phyloP scores from a whole-genome alignment of 2,113 vertebrate species.

The Lepidothrix coronata region DNA sequence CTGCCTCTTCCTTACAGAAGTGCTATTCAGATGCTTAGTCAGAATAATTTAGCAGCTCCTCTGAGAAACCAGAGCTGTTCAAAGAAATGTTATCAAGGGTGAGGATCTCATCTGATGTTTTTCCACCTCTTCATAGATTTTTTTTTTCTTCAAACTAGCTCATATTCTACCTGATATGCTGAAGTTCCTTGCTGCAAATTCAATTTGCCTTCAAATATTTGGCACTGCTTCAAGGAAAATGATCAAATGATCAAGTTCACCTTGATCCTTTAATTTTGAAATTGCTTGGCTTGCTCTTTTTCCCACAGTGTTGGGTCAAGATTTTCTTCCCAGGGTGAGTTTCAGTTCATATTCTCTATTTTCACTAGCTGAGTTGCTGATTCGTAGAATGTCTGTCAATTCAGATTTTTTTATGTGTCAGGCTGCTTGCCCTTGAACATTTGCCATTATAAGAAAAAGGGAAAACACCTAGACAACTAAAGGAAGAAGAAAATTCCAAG shows the following conservation, averaged over 20 bases:
- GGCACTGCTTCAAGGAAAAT: conserved; percentile 69
- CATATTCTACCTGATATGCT: conserved; percentile 62
- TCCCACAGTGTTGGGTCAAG: conserved; percentile 5
- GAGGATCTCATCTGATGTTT: conserved; percentile 39
- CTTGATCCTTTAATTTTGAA: conserved; percentile 67
- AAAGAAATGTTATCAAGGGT: conserved; percentile 23
- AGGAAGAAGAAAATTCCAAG: neutral
- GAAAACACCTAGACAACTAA: neutral
- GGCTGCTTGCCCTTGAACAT: conserved; percentile 66
- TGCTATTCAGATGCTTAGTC: neutral
- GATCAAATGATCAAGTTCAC: conserved; percentile 68
- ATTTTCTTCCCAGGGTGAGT: conserved; percentile 53
- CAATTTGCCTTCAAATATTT: conserved; percentile 71
- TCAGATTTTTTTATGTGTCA: conserved; percentile 29
- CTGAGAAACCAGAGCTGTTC: conserved; percentile 16
- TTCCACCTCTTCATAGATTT: conserved; percentile 35
- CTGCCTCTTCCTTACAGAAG: neutral
- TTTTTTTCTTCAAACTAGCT: conserved; percentile 24
- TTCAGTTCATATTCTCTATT: conserved; percentile 54
- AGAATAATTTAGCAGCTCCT: conserved; percentile 38
- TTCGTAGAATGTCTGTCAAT: conserved; percentile 53
- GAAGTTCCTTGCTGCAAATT: conserved; percentile 63
- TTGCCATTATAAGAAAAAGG: conserved; percentile 40
- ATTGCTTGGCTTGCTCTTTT: conserved; percentile 52
- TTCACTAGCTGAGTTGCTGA: conserved; percentile 64